A percentile compares a stretch with the other conserved stretches of the same genome.
These are phyloP conservation scores for Embidobia sp. DNA, from an alignment of 2,888 invertebrate genomes.

Conservation along the genomic window DNA sequence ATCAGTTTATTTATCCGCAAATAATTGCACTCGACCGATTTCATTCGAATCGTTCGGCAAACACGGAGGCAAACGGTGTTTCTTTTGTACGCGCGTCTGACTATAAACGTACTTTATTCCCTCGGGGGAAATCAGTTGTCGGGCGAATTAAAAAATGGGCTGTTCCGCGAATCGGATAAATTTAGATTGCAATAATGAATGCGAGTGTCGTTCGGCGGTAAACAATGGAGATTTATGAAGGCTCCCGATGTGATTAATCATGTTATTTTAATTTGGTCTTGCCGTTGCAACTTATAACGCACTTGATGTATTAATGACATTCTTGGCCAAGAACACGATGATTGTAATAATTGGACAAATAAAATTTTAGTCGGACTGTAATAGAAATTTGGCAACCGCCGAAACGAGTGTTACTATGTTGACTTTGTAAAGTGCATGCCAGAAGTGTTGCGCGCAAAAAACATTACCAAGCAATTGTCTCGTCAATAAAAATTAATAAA, in stretches of 20 bases:
- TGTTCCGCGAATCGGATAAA: slow-evolving; percentile 16
- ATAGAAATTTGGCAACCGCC: slow-evolving; percentile 34
- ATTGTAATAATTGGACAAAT: slow-evolving; percentile 47
- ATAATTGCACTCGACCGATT: neutral
- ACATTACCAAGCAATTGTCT: too few species aligned
- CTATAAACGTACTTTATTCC: slow-evolving; percentile 32
- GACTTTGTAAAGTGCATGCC: slow-evolving; percentile 15
- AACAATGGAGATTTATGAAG: slow-evolving; percentile 22
- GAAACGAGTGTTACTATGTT: slow-evolving; percentile 4
- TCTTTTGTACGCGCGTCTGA: slow-evolving; percentile 37
- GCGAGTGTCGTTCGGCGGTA: neutral
- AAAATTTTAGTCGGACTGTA: slow-evolving; percentile 20
- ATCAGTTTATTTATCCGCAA: too few species aligned
- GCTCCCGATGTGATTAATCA: slow-evolving; percentile 15
- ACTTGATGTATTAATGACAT: slow-evolving; percentile 51
- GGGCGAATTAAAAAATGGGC: slow-evolving; percentile 21
- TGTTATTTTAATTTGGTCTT: slow-evolving; percentile 15
- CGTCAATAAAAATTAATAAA: too few species aligned
- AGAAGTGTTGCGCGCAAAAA: slow-evolving; percentile 3
- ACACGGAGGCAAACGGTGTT: neutral
- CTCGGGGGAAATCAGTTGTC: slow-evolving; percentile 5
- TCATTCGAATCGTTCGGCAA: neutral
- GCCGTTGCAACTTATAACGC: slow-evolving; percentile 2
- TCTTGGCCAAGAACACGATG: slow-evolving; percentile 38
- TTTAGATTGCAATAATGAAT: slow-evolving; percentile 30